Evolutionary conservation across 2,888 invertebrate species (phyloP), one percentile per base, ranked within the genome.

Genomic region (Lasioglossum zephyrum): DNA sequence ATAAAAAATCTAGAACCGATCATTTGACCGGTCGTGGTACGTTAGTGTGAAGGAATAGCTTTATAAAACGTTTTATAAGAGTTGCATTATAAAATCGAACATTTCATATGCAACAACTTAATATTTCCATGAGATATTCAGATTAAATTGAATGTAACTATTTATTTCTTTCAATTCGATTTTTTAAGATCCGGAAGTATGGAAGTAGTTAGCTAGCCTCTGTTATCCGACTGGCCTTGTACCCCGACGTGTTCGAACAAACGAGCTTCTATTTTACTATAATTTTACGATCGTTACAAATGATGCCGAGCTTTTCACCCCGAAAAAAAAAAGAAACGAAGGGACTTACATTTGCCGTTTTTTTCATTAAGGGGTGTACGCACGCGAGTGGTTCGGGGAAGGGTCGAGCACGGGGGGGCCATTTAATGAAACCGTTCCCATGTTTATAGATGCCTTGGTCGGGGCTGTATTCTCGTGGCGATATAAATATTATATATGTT

Each of bases 401-500:
- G 63, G 63, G 31, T 31, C 63, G 63, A 31, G 31, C 63, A 16
- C 63, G 18, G 39, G 66, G 63, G 66, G 22, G 36, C 66, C 66
- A 66, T 70, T 70, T 70, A 70, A 47, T 22, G 60, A 73, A 79
- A 79, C 49, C 18, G 60, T 72, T 60, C 31, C 49, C 57, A n/a
- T 72, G 69, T 72, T 78, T 81, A 79, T 72, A 26, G 70, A 70
- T 66, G 22, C 66, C 16, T 26, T 2, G 63, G 63, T 31, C 63
- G 63, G 13, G 31, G 66, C 18, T 18, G 80, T 57, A 84, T 81
- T 85, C 79, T 73, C 44, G 26, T 36, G 9, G 66, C 39, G 72
- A 79, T 81, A 87, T 87, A 88, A 87, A 87, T 88, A 87, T 87
- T 87, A 82, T 77, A 89, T 77, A 89, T 82, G 78, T 82, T 82